Conservation (phyloP, 1,140 invertebrate species). For the Musca domestica region DNA sequence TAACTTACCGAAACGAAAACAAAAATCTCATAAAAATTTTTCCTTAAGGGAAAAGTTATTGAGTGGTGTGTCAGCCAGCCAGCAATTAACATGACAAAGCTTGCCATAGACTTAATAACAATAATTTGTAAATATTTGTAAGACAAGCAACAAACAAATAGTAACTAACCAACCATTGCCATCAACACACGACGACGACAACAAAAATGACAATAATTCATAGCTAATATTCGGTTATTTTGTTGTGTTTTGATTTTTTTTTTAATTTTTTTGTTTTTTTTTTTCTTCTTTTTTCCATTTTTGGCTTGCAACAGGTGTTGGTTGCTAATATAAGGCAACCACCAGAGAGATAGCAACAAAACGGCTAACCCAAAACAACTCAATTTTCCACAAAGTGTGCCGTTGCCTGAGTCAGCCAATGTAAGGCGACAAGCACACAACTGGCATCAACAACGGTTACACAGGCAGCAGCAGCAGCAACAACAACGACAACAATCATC, state of each 20-base stretch:
- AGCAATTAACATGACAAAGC: no score
- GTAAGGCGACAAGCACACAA: neutral
- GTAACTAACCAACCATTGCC: no score
- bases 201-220: neutral
- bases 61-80: no score
- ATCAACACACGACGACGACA: neutral
- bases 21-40: conserved; percentile 1
- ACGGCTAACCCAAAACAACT: conserved; percentile 15
- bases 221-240: neutral
- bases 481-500: neutral
- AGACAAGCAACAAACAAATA: neutral
- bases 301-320: conserved; percentile 1
- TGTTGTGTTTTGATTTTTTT: no score
- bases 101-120: neutral
- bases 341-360: conserved; percentile 10
- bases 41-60: conserved; percentile 11
- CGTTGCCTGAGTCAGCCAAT: neutral
- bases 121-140: conserved; percentile 16
- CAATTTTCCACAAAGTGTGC: neutral
- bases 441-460: neutral
- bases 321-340: conserved; percentile 17
- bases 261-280: neutral
- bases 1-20: neutral
- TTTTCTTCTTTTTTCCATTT: neutral
- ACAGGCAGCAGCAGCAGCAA: neutral